phyloP scores from a whole-genome alignment of 2,797 vertebrate species.

The Oreonectes daqikongensis region DNA sequence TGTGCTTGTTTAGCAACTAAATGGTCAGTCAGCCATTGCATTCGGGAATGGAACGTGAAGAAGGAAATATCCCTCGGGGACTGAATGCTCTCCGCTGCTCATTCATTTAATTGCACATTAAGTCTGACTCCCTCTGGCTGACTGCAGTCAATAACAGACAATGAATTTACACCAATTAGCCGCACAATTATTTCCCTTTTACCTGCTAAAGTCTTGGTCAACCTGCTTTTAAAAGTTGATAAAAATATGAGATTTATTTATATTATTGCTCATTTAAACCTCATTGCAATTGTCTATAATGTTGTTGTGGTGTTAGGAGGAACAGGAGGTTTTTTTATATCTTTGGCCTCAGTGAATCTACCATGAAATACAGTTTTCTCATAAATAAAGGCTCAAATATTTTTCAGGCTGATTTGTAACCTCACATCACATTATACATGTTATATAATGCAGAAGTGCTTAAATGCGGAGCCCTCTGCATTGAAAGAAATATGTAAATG shows the following conservation, averaged over 20 bases:
- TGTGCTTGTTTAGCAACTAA: slow-evolving; percentile 8
- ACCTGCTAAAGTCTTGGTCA: neutral
- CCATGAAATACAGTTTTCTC: neutral
- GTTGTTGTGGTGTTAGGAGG: neutral
- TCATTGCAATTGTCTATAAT: slow-evolving; percentile 2
- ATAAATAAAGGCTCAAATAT: neutral
- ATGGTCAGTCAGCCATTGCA: slow-evolving; percentile 31
- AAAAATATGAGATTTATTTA: neutral
- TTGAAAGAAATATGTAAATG: neutral
- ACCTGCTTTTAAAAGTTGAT: neutral
- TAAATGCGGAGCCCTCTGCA: neutral
- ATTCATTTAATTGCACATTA: slow-evolving; percentile 49
- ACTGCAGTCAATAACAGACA: slow-evolving; percentile 6
- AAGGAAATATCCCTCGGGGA: slow-evolving; percentile 21
- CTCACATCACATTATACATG: neutral
- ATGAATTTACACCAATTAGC: slow-evolving; percentile 19
- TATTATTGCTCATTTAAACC: slow-evolving; percentile 8
- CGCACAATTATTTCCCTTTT: slow-evolving; percentile 8
- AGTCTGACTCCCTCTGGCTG: slow-evolving; percentile 8
- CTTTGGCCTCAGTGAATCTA: neutral
- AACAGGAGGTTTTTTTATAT: slow-evolving; percentile 8
- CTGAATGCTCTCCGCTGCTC: slow-evolving; percentile 34
- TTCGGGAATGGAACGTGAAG: no score
- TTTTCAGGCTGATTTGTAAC: neutral
- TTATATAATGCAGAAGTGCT: neutral